Base-by-base conservation (phyloP, 2,888 invertebrate species). In the Ichneumoninae sp. region DNA sequence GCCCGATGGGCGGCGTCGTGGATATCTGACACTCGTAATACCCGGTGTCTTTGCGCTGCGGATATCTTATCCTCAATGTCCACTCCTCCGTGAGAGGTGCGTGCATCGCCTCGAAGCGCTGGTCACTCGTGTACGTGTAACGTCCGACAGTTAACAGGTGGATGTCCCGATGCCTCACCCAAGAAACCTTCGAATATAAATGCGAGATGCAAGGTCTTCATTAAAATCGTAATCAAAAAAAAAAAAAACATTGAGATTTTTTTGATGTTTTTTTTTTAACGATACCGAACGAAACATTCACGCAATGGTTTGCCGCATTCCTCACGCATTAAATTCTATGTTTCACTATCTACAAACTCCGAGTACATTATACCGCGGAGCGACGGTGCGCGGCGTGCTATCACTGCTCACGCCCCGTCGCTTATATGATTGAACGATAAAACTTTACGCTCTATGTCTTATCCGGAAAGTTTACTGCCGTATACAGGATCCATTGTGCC, bases 11-110 rank as follows among this genome's bases (percentile, higher is more conserved):
- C 68, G 97, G 98, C 81, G 97, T 97, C 65, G 98, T 98, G 89
- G 97, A 97, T 93, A 98, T 97, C 94, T 98, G 98, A 92, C 97
- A 98, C 94, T 98, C 97, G 94, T 98, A 98, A 90, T 97, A 95
- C 50, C 97, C 97, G 5, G 96, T 95, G 92, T 97, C 97, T 90
- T 96, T 95, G 84, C 95, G 95, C 92, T 96, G 96, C 3, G 96
- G 96, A 92, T 96, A 96, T 83, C 96, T 95, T 92, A 96, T 96
- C 91, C 96, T 95, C 76, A 97, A 94, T 71, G 97, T 96, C 97
- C 97, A 97, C 93, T 97, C 97, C 93, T 97, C 97, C 71, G 97
- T 96, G 91, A 97, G 97, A 0, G 97, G 97, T 82, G 96, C 96
- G 94, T 98, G 97, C 88, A 97, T 96, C 66, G 97, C 97, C 93